Evolutionary conservation across 2,888 invertebrate genomes (phyloP), one percentile per base, ranked within the genome.

Genomic region (Pseudolycoriella hygida): DNA sequence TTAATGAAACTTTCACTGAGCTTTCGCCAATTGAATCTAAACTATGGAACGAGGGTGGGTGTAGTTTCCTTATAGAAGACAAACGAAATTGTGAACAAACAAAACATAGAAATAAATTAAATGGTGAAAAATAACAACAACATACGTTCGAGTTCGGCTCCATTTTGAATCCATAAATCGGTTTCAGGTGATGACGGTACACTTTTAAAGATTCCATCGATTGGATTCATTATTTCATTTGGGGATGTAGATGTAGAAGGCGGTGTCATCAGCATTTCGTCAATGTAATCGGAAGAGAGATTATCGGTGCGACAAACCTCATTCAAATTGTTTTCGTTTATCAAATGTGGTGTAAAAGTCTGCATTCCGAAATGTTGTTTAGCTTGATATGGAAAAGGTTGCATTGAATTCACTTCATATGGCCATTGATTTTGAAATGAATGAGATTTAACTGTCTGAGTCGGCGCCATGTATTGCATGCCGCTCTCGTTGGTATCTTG

Each of bases 181-280:
- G 46, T 40, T 46, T 46, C 48, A 44, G 46, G 45, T 6, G 48
- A 50, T 50, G 50, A 50, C 38, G 42, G 31, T 40, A 47, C 47
- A 46, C 31, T 46, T 47, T 49, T 50, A 34, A 45, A 47, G 44
- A 42, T 34, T 45, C 40, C 46, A 49, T 49, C 46, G 37, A 45
- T 25, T 34, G 32, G 43, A 12, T 30, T n/a, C 15, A 34, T 41
- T 8, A 4, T 25, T 6, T 50, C 52, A 17, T 50, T 50, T 8
- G 55, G 66, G 48, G 65, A 65, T 48, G 61, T 25, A 6, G 65
- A 65, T 48, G 61, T 25, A 6, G 25, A 55, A 54, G 66, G 66
- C 55, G 65, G 66, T 18, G 65, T 64, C 48, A 57, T 59, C 39
- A n/a, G n/a, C n/a, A 64, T 59, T 44, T 58, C 57, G 19, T 60